phyloP scores from a whole-genome alignment of 2,113 vertebrate species.

The Seriola quinqueradiata region DNA sequence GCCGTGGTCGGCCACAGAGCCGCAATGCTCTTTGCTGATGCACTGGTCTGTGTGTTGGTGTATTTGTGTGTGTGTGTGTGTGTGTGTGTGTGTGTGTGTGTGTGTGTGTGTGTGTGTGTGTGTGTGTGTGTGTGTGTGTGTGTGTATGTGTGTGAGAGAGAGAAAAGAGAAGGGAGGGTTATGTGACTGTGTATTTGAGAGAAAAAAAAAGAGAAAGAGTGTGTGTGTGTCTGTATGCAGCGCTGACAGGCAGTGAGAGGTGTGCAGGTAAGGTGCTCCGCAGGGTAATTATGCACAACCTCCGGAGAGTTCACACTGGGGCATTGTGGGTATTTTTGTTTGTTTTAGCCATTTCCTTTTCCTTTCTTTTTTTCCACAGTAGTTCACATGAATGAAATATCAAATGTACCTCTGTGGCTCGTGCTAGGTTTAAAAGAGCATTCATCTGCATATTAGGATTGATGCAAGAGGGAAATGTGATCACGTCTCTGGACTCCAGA shows the following conservation, averaged over 20 bases:
- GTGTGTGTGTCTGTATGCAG: conserved; percentile 54
- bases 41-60: conserved; percentile 52
- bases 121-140: neutral
- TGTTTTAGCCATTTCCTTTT: conserved; percentile 74
- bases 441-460: conserved; percentile 84
- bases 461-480: conserved; percentile 78
- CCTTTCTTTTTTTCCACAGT: conserved; percentile 54
- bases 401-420: conserved; percentile 79
- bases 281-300: conserved; percentile 84
- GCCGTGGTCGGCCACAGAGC: conserved; percentile 66
- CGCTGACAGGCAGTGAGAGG: conserved; percentile 72
- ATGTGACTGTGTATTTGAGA: conserved; percentile 51
- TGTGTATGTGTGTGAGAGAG: conserved; percentile 22
- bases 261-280: conserved; percentile 80
- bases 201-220: conserved; percentile 2
- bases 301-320: conserved; percentile 77
- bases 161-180: conserved; percentile 37
- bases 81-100: conserved; percentile 17
- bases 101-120: conserved; percentile 15
- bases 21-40: conserved; percentile 77
- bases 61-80: conserved; percentile 1
- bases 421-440: conserved; percentile 70
- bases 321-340: conserved; percentile 81
- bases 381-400: conserved; percentile 85
- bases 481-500: conserved; percentile 77